Percentiles rank a stretch among this genome's conserved stretches.
phyloP scores from a whole-genome alignment of 2,113 vertebrate genomes.

The Chiloscyllium plagiosum region DNA sequence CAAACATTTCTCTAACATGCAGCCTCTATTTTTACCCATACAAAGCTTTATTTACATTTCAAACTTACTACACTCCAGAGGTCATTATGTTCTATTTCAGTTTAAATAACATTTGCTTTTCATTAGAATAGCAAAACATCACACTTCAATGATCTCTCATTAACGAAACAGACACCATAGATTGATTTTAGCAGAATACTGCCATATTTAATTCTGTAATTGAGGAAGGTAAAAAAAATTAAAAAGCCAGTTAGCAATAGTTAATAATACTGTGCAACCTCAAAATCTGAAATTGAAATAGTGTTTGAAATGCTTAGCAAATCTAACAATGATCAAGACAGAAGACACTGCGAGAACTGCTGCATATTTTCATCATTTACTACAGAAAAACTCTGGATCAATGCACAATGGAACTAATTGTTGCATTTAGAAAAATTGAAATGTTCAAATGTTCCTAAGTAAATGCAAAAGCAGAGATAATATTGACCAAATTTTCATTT shows the following conservation, averaged over 20 bases:
- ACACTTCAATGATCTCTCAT: neutral
- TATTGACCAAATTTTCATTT: neutral
- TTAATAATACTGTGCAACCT: neutral
- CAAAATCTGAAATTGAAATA: neutral
- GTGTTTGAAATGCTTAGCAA: neutral
- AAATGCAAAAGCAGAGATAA: neutral
- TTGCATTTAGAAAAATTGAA: neutral
- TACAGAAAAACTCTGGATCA: no score
- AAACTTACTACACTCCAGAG: neutral
- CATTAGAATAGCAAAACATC: neutral
- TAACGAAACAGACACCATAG: neutral
- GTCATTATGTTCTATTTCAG: constrained; percentile 14
- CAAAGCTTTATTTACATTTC: constrained; percentile 22
- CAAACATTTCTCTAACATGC: neutral
- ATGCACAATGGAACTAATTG: no score
- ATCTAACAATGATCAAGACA: neutral
- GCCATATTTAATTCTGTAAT: neutral
- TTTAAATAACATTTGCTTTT: neutral
- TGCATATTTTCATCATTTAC: neutral
- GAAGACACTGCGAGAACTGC: neutral
- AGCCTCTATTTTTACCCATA: constrained; percentile 11
- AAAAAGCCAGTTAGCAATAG: neutral
- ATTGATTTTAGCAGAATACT: neutral
- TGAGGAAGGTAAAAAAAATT: neutral
- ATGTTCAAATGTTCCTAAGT: neutral